phyloP scores from a whole-genome alignment of 2,113 vertebrate species.

The Ifrita kowaldi region DNA sequence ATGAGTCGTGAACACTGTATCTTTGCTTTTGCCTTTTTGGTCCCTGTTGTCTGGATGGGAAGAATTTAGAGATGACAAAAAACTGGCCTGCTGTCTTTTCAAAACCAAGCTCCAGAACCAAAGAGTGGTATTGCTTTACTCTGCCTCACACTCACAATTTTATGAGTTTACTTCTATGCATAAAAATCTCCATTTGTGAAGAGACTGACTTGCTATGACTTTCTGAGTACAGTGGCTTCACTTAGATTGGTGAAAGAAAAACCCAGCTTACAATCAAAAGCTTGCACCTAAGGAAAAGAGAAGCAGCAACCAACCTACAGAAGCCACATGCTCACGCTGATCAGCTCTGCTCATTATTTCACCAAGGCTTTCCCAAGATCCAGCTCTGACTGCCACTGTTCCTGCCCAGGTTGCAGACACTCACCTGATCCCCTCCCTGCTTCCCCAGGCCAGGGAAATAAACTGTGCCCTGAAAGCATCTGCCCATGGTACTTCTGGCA shows the following conservation, averaged over 20 bases:
- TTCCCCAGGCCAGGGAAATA: neutral
- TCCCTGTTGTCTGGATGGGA: neutral
- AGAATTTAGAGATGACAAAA: neutral
- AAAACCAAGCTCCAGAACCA: neutral
- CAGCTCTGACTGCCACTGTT: neutral
- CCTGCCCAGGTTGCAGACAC: neutral
- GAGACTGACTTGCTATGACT: neutral
- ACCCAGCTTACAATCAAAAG: neutral
- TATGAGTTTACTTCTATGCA: neutral
- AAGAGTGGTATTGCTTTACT: neutral
- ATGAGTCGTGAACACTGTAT: neutral
- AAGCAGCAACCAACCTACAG: neutral
- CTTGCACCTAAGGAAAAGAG: neutral
- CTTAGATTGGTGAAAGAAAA: neutral
- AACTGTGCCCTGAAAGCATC: neutral
- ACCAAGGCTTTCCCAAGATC: neutral
- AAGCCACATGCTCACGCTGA: neutral
- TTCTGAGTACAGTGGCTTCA: neutral
- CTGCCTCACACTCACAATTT: neutral
- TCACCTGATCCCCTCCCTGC: neutral
- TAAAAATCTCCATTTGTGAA: neutral
- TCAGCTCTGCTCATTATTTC: neutral
- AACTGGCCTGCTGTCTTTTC: neutral
- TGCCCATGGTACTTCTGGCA: neutral
- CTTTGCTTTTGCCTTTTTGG: neutral